A percentile compares a stretch with the other conserved stretches of the same genome.
These are phyloP conservation scores for Masnerella sp. DNA, from an alignment of 2,888 invertebrate genomes.

Conservation along the genomic window DNA sequence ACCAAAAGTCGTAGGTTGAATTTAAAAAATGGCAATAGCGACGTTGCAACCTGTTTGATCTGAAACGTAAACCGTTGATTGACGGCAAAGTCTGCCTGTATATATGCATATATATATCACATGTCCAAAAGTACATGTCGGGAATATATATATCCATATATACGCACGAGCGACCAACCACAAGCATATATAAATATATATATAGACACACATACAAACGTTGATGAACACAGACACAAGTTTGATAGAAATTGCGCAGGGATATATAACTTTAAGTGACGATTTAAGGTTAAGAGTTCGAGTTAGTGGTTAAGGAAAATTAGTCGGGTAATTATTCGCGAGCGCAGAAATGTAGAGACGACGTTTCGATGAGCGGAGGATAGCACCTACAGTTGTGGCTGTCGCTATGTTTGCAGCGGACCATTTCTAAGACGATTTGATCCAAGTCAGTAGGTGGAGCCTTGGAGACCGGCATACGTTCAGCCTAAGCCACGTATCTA, in stretches of 20 bases:
- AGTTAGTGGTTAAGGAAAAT: slow-evolving; percentile 59
- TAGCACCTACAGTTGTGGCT: slow-evolving; percentile 77
- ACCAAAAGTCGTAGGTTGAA: too few relatives aligned
- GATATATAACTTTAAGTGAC: slow-evolving; percentile 49
- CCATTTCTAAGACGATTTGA: slow-evolving; percentile 77
- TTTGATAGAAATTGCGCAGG: slow-evolving; percentile 14
- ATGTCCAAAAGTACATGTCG: slow-evolving; percentile 13
- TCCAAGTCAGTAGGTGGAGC: slow-evolving; percentile 78
- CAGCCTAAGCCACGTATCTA: slow-evolving; percentile 78
- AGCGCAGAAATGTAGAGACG: slow-evolving; percentile 49
- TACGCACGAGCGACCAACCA: background rate
- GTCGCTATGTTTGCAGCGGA: slow-evolving; percentile 78
- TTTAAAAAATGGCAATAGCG: background rate
- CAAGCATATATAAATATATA: slow-evolving; percentile 12
- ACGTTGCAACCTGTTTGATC: slow-evolving; percentile 12
- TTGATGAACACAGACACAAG: background rate
- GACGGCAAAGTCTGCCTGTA: slow-evolving; percentile 11
- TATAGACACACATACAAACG: background rate
- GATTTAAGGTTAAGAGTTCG: slow-evolving; percentile 54
- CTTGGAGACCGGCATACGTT: slow-evolving; percentile 76
- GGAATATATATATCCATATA: slow-evolving; percentile 17
- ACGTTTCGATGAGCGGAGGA: slow-evolving; percentile 68
- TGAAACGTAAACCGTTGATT: slow-evolving; percentile 9
- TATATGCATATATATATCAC: slow-evolving; percentile 36
- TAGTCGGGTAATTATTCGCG: slow-evolving; percentile 52